These are phyloP conservation scores for Hippocampus zosterae DNA, from an alignment of 2,113 vertebrate species.

Conservation along the genomic window DNA sequence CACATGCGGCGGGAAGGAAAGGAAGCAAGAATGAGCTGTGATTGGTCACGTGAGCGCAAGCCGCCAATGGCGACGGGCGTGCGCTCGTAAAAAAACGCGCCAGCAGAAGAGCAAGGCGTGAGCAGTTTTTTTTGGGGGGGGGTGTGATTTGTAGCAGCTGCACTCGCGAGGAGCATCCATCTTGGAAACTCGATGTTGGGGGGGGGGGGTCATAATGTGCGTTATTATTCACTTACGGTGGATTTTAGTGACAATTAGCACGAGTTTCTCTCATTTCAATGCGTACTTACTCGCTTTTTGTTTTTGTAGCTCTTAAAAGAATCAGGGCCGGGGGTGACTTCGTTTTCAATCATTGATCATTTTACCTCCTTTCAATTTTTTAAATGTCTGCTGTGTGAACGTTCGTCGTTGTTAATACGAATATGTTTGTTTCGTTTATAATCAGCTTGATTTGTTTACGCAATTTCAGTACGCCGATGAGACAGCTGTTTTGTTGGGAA, in stretches of 20 bases:
- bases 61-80: conserved; percentile 48
- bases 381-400: neutral
- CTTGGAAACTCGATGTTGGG: neutral
- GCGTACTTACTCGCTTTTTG: neutral
- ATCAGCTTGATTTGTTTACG: neutral
- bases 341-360: too few species aligned
- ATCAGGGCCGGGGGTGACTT: too few species aligned
- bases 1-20: neutral
- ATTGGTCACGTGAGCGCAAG: conserved; percentile 43
- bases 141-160: conserved; percentile 13
- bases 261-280: neutral
- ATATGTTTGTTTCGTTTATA: neutral
- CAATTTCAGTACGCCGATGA: neutral
- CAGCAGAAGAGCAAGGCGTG: neutral
- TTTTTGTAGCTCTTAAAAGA: neutral
- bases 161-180: neutral
- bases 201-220: neutral
- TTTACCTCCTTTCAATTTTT: too few species aligned
- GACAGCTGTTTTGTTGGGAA: neutral
- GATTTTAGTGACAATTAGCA: neutral
- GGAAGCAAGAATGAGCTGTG: neutral
- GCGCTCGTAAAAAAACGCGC: conserved; percentile 39
- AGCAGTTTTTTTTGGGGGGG: neutral
- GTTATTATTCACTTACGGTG: neutral
- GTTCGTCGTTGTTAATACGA: neutral